Base-by-base conservation (phyloP, 2,113 vertebrate genomes). In the Calyptomena viridis region DNA sequence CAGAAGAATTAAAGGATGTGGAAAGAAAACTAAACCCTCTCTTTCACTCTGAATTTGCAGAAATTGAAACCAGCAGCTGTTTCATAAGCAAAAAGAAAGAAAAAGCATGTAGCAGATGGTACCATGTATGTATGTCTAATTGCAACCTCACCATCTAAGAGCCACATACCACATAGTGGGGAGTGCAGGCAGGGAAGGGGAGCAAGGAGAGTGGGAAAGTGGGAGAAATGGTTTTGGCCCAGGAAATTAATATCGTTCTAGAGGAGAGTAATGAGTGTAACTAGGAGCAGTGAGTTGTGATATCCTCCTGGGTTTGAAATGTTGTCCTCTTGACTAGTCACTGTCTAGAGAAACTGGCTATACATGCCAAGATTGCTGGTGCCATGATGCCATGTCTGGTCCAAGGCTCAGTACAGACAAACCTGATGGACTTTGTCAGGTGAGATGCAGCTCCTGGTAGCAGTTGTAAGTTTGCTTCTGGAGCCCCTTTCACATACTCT, bases 51-150 rank as follows among this genome's bases (percentile, higher is more conserved):
- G 33, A 89, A 64, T 76, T 90, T 82, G 68, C 66, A 81, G 90
- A 84, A 74, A 33, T 13, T 59, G 64, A 63, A 80, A 76, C 31
- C 63, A 84, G 49, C 96, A 97, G 92, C 95, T 97, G 96, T 84
- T 79, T 9, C 40, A 52, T 40, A 64, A 60, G 6, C 5, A 71
- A 52, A 88, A 91, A 86, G 30, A 86, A 64, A 62, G 12, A n/a
- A 62, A 62, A 89, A 35, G 5, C 47, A 42, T 13, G 25, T 49
- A 93, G 79, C 94, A 97, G 94, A 85, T 95, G 97, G 78, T 63
- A 44, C 84, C 64, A 42, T 89, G 67, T 89, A 75, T 78, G 84
- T 76, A 55, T 83, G 31, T 63, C 86, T 83, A 81, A 71, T 87
- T 62, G 68, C 63, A 75, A 7, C 55, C 53, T 46, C 67, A 53